Percentiles rank a stretch among this genome's conserved stretches.
phyloP scores from a whole-genome alignment of 2,113 vertebrate species.

The Pontoporia blainvillei region DNA sequence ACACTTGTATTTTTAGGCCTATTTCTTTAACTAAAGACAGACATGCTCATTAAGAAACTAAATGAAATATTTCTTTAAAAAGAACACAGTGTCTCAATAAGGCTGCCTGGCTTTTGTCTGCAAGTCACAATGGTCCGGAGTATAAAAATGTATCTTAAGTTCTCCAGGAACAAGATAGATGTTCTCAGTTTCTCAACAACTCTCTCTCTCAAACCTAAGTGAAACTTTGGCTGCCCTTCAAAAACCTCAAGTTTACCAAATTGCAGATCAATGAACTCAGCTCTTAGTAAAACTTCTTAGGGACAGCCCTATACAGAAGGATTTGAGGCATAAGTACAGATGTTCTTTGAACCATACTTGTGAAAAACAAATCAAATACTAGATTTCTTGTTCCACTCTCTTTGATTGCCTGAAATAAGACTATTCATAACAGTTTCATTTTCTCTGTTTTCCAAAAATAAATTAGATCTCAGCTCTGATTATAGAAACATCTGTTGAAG shows the following conservation, averaged over 20 bases:
- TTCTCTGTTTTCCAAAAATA: conserved; percentile 66
- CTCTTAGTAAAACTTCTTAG: conserved; percentile 65
- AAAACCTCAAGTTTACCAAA: conserved; percentile 69
- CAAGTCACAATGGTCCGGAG: conserved; percentile 37
- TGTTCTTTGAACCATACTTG: conserved; percentile 53
- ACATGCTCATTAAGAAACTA: not conserved
- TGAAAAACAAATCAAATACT: conserved; percentile 73
- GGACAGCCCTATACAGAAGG: not conserved
- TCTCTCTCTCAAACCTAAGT: not conserved
- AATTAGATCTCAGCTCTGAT: conserved; percentile 57
- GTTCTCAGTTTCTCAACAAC: not conserved
- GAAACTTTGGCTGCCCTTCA: conserved; percentile 78
- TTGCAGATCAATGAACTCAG: conserved; percentile 65
- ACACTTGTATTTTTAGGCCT: not conserved
- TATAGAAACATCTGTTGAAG: conserved; percentile 56
- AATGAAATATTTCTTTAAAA: conserved; percentile 5
- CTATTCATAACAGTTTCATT: conserved; percentile 54
- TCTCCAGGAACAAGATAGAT: conserved; percentile 60
- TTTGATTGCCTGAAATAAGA: conserved; percentile 67
- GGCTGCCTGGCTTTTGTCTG: conserved; percentile 13
- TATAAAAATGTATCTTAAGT: conserved; percentile 58
- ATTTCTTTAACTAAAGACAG: not conserved
- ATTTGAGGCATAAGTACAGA: conserved; percentile 37
- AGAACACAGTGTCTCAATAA: not conserved
- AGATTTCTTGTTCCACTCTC: conserved; percentile 51